These are phyloP conservation scores for Doris montereyensis DNA, from an alignment of 2,888 invertebrate genomes.

Conservation along the genomic window DNA sequence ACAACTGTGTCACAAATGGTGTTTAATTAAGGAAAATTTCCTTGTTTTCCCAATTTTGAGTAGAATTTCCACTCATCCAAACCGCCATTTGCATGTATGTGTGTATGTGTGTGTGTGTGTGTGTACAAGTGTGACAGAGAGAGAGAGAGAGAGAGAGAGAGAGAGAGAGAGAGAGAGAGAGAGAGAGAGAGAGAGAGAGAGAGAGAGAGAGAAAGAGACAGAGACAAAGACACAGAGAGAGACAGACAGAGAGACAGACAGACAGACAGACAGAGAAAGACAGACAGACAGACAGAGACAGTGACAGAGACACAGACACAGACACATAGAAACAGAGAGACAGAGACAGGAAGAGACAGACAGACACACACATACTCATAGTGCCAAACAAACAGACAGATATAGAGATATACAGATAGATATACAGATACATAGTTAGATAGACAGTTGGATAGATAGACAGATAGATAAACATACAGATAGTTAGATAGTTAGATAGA, in stretches of 20 bases:
- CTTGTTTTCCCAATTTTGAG: too few species aligned
- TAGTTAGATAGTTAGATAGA: not conserved
- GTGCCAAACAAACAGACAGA: not conserved
- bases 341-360: not conserved
- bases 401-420: not conserved
- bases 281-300: not conserved
- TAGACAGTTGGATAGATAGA: too few species aligned
- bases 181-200: not conserved
- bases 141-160: not conserved
- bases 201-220: not conserved
- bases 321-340: not conserved
- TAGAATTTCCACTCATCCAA: too few species aligned
- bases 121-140: not conserved
- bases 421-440: not conserved
- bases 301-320: not conserved
- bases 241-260: not conserved
- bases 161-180: not conserved
- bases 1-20: too few species aligned
- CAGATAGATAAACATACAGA: not conserved
- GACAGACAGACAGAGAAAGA: not conserved
- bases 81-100: too few species aligned
- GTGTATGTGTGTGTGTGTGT: too few species aligned
- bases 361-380: too few species aligned
- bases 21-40: too few species aligned
- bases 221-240: not conserved